Evolutionary conservation across 1,140 invertebrate species (phyloP).

Genomic region (Drosophila nannoptera): DNA sequence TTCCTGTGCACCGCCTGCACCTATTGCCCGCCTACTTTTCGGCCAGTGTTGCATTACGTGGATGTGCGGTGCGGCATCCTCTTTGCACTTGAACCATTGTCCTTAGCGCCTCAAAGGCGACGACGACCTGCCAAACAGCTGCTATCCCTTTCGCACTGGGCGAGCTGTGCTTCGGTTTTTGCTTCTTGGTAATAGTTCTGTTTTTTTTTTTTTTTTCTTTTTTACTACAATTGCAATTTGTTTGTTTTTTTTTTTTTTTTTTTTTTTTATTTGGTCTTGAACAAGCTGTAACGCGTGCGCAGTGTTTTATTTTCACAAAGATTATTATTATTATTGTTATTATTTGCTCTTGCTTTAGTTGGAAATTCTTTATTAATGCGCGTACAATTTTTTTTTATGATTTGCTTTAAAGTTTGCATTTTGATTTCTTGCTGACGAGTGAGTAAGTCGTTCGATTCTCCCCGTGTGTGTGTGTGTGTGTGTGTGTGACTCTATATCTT

Average conservation of each 20-base stretch:
- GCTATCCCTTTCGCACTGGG: constrained; percentile 51
- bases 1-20: constrained; percentile 2
- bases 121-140: constrained; percentile 32
- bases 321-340: constrained; percentile 32
- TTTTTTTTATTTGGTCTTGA: constrained; percentile 6
- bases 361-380: neutral
- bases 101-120: constrained; percentile 55
- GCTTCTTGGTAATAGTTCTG: constrained; percentile 13
- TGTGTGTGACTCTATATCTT: neutral
- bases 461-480: constrained; percentile 5
- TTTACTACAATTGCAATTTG: neutral
- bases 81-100: constrained; percentile 78
- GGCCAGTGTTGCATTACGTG: constrained; percentile 14
- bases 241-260: constrained; percentile 14
- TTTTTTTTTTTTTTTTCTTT: constrained; percentile 15
- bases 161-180: constrained; percentile 21
- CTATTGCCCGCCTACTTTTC: neutral
- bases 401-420: constrained; percentile 24
- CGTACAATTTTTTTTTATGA: neutral
- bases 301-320: constrained; percentile 1
- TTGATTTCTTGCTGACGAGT: constrained; percentile 46
- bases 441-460: constrained; percentile 47
- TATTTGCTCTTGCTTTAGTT: neutral
- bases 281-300: neutral
- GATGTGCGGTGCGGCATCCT: constrained; percentile 54